A percentile compares a stretch with the other conserved stretches of the same genome.
Evolutionary conservation across 1,140 invertebrate genomes (phyloP).

Genomic region (Drosophila leontia): DNA sequence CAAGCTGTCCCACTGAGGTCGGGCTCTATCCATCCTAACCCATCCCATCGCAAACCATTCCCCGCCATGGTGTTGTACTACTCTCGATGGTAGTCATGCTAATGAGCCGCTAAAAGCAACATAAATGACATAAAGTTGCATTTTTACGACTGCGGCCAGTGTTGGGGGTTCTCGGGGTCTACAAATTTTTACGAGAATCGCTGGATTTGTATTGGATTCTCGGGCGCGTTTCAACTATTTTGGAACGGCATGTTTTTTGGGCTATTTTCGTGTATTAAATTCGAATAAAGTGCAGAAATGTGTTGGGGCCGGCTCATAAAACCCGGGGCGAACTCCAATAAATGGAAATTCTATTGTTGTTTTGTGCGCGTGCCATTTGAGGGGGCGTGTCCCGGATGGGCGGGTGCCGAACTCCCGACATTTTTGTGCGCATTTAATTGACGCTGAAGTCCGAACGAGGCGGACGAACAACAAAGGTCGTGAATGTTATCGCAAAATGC

Average conservation of each 20-base stretch:
- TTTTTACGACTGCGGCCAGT: slow-evolving; percentile 72
- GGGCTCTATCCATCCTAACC: neutral
- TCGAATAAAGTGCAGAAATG: slow-evolving; percentile 82
- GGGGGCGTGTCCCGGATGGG: slow-evolving; percentile 15
- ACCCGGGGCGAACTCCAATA: slow-evolving; percentile 29
- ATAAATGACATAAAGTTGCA: slow-evolving; percentile 82
- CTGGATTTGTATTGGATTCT: slow-evolving; percentile 56
- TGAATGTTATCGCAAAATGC: slow-evolving; percentile 79
- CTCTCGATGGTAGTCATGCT: slow-evolving; percentile 59
- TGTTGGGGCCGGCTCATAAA: slow-evolving; percentile 67
- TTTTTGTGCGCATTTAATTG: slow-evolving; percentile 68
- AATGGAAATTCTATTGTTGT: slow-evolving; percentile 70
- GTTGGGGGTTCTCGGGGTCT: slow-evolving; percentile 61
- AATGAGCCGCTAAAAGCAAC: slow-evolving; percentile 82
- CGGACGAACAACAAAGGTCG: slow-evolving; percentile 55
- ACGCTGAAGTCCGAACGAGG: slow-evolving; percentile 57
- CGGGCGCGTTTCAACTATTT: slow-evolving; percentile 47
- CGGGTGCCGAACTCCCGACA: neutral
- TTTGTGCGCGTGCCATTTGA: slow-evolving; percentile 37
- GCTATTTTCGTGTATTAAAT: slow-evolving; percentile 81
- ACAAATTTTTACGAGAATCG: slow-evolving; percentile 79
- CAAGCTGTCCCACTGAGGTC: slow-evolving; percentile 34
- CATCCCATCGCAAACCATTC: neutral
- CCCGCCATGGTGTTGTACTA: slow-evolving; percentile 28
- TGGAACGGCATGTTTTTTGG: slow-evolving; percentile 37